These are phyloP conservation scores for Punctoribates punctum DNA, from an alignment of 2,888 invertebrate species.

Conservation along the genomic window DNA sequence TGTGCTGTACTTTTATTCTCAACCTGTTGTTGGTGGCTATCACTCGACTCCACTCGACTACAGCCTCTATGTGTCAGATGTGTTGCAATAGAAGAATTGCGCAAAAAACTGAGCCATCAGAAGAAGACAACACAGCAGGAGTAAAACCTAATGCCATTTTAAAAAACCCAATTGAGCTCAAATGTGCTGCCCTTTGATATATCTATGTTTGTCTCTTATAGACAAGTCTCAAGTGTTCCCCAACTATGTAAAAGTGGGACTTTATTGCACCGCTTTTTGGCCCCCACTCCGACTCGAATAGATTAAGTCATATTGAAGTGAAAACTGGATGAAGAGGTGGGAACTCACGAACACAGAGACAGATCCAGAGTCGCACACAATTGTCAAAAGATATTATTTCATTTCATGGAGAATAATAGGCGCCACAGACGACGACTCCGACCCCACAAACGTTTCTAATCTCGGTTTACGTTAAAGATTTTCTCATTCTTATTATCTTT, in stretches of 20 bases:
- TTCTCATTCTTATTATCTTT: background rate
- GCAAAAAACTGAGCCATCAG: background rate
- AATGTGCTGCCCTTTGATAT: conserved; percentile 15
- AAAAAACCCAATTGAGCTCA: conserved; percentile 13
- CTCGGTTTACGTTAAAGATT: background rate
- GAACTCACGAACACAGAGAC: background rate
- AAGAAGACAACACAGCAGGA: conserved; percentile 25
- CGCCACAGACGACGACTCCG: background rate
- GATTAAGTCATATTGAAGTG: conserved; percentile 22
- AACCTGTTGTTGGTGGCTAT: too few species aligned
- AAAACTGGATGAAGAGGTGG: conserved; percentile 26
- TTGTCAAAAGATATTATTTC: conserved; percentile 27
- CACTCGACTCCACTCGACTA: too few species aligned
- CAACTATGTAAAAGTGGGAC: background rate
- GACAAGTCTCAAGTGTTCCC: conserved; percentile 16
- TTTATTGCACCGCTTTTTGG: conserved; percentile 22
- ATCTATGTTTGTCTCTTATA: background rate
- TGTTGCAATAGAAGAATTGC: conserved; percentile 1
- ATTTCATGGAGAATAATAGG: conserved; percentile 9
- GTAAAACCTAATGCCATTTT: conserved; percentile 20
- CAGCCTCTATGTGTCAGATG: conserved; percentile 16
- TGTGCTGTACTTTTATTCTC: too few species aligned
- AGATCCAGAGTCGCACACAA: background rate
- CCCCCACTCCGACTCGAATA: conserved; percentile 15
- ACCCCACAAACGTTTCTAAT: background rate